These are phyloP conservation scores for Palaemon carinicauda DNA, from an alignment of 1,140 invertebrate genomes.

Conservation along the genomic window DNA sequence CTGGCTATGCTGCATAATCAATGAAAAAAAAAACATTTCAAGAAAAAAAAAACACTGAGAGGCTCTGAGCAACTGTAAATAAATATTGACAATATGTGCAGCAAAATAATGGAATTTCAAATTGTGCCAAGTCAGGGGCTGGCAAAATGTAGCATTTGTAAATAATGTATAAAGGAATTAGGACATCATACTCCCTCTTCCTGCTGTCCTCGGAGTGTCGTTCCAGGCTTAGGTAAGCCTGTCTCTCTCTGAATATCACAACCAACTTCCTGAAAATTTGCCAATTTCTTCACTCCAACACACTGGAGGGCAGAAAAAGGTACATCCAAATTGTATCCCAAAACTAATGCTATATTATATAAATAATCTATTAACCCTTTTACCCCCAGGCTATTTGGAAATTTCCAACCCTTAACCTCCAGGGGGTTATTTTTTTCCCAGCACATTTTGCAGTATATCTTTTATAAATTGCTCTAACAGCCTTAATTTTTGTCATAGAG, in stretches of 20 bases:
- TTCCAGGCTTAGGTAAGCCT: slow-evolving; percentile 41
- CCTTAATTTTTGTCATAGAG: too few species aligned
- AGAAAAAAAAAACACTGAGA: slow-evolving; percentile 24
- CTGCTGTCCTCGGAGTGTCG: slow-evolving; percentile 27
- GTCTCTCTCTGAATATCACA: slow-evolving; percentile 45
- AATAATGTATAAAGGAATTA: slow-evolving; percentile 29
- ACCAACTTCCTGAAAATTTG: slow-evolving; percentile 55
- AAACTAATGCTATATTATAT: too few species aligned
- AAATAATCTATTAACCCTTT: too few species aligned
- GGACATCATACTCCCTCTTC: slow-evolving; percentile 44
- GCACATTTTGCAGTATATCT: too few species aligned
- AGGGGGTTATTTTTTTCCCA: too few species aligned
- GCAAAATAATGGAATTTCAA: slow-evolving; percentile 43
- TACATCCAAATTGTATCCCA: background rate
- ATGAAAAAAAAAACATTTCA: slow-evolving; percentile 14
- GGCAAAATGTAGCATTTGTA: slow-evolving; percentile 51
- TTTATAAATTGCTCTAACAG: too few species aligned
- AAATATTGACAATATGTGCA: slow-evolving; percentile 41
- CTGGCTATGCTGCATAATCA: slow-evolving; percentile 40
- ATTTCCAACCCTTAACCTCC: too few species aligned
- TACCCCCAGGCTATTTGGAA: too few species aligned
- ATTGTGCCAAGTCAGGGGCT: slow-evolving; percentile 37
- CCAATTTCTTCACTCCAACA: slow-evolving; percentile 47
- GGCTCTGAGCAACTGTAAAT: slow-evolving; percentile 38
- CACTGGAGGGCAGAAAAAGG: background rate